Evolutionary conservation across 2,888 invertebrate species (phyloP).

Genomic region (Nemurella pictetii): DNA sequence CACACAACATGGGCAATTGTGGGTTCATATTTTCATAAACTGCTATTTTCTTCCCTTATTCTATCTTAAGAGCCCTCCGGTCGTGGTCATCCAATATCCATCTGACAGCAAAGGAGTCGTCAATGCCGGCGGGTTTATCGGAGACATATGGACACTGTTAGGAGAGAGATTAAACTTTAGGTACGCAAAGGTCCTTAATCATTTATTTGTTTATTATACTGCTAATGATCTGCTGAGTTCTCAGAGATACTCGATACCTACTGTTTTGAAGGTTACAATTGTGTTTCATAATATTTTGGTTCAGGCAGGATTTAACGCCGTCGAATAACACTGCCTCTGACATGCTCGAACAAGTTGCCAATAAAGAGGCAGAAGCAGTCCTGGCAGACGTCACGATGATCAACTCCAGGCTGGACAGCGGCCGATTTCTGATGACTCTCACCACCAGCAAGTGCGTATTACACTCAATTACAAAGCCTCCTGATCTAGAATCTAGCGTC

Average conservation of each 20-base stretch:
- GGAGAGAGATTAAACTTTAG: background rate
- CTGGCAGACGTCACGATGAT: background rate
- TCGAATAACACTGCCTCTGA: background rate
- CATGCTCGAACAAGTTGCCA: background rate
- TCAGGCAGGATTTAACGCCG: background rate
- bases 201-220: background rate
- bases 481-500: too few species aligned
- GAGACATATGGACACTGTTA: background rate
- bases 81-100: too few species aligned
- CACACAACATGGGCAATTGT: too few species aligned
- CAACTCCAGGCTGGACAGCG: background rate
- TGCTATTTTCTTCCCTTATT: too few species aligned
- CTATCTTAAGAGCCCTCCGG: too few species aligned
- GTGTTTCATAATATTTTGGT: too few species aligned
- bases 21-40: too few species aligned
- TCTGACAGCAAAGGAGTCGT: too few species aligned
- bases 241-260: too few species aligned
- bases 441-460: background rate
- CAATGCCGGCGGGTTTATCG: background rate
- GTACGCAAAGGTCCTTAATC: background rate
- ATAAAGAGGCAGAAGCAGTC: background rate
- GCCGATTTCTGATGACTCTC: background rate
- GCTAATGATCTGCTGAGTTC: too few species aligned
- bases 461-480: too few species aligned
- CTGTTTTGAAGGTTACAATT: background rate